A percentile compares a stretch with the other conserved stretches of the same genome.
phyloP scores from a whole-genome alignment of 2,797 vertebrate genomes.

The Alauda arvensis region DNA sequence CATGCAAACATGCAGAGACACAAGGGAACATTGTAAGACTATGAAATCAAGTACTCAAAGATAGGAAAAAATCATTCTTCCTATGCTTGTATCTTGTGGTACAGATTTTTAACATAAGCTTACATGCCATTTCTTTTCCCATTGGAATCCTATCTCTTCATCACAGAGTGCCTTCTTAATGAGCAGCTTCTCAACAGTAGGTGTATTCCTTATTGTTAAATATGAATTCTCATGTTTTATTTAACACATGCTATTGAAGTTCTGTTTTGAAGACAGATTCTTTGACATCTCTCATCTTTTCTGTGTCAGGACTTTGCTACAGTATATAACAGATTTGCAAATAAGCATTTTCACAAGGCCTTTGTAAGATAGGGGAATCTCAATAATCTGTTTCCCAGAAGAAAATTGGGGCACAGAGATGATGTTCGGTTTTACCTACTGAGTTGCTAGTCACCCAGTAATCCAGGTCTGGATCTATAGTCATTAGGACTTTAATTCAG shows the following conservation, averaged over 20 bases:
- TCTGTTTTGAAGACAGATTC: conserved; percentile 4
- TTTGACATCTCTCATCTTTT: conserved; percentile 6
- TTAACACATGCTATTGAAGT: conserved; percentile 4
- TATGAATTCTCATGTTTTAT: conserved; percentile 30
- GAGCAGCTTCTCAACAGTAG: background rate
- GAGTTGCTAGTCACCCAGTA: background rate
- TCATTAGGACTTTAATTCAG: background rate
- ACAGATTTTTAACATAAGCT: background rate
- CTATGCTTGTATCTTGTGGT: background rate
- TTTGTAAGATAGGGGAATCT: background rate
- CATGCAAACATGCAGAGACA: background rate
- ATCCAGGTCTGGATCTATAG: background rate
- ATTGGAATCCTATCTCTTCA: background rate
- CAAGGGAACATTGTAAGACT: background rate
- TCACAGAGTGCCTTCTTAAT: conserved; percentile 19
- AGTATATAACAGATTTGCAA: background rate
- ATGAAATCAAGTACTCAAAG: background rate
- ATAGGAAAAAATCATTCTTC: background rate
- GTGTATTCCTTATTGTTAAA: conserved; percentile 8
- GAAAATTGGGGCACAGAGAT: background rate
- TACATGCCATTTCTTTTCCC: conserved; percentile 1
- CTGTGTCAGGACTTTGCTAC: background rate
- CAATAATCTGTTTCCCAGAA: background rate
- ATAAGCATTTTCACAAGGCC: background rate
- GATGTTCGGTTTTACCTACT: background rate